A percentile compares a stretch with the other conserved stretches of the same genome.
phyloP scores from a whole-genome alignment of 2,888 invertebrate species.

The Mesorhabditis sp. region DNA sequence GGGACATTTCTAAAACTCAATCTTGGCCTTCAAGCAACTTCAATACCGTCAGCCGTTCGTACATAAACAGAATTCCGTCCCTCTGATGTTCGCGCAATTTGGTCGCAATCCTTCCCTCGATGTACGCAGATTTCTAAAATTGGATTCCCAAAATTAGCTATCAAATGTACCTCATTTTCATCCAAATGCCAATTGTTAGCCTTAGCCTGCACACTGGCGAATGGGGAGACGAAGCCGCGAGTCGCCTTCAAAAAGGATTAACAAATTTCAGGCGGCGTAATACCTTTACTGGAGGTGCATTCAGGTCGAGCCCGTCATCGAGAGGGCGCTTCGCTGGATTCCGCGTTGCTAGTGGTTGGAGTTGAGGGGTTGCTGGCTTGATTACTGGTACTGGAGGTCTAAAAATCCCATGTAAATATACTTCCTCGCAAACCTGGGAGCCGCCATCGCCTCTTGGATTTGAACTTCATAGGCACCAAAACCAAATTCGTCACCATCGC shows the following conservation, averaged over 20 bases:
- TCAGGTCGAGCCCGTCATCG: no score
- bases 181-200: neutral
- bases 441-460: neutral
- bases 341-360: neutral
- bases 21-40: neutral
- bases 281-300: no score
- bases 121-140: neutral
- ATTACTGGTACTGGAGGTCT: neutral
- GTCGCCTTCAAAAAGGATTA: neutral
- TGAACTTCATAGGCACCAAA: neutral
- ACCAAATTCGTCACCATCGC: neutral
- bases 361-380: neutral
- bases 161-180: conserved; percentile 1
- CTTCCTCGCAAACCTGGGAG: neutral
- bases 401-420: neutral
- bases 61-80: conserved; percentile 36
- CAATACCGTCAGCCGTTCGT: conserved; percentile 23
- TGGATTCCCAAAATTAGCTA: neutral
- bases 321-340: no score
- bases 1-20: conserved; percentile 14
- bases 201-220: neutral
- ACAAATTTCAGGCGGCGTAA: no score
- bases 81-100: conserved; percentile 35
- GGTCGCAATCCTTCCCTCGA: conserved; percentile 8
- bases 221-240: neutral